Evolutionary conservation across 2,888 invertebrate species (phyloP).

Genomic region (Mantis religiosa): DNA sequence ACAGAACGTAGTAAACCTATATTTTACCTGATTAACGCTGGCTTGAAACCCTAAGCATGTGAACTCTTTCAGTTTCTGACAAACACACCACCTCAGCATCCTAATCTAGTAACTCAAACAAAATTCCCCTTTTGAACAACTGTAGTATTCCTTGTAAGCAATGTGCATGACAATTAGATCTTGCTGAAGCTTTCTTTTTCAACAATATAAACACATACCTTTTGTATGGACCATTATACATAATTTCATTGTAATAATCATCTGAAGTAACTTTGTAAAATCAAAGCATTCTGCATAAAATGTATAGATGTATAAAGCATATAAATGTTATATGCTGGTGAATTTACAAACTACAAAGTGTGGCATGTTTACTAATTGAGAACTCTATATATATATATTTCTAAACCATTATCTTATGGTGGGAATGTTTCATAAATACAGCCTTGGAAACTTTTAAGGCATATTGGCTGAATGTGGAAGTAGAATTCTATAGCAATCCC

Average conservation of each 20-base stretch:
- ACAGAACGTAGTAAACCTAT: too few species aligned
- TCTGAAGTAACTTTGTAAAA: background rate
- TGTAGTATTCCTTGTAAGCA: too few species aligned
- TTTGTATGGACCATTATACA: background rate
- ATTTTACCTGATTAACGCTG: too few species aligned
- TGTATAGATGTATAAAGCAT: background rate
- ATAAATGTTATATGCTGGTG: background rate
- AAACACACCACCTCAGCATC: too few species aligned
- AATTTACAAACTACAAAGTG: background rate
- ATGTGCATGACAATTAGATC: too few species aligned
- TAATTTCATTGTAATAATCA: background rate
- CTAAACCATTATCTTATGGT: background rate
- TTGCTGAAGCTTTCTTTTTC: too few species aligned
- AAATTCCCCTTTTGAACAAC: too few species aligned
- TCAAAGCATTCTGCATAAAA: background rate
- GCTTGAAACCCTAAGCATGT: too few species aligned
- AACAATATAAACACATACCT: too few species aligned
- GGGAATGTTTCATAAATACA: background rate
- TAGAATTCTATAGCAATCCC: background rate
- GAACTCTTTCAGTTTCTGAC: too few species aligned
- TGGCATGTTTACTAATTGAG: background rate
- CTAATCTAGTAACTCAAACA: too few species aligned
- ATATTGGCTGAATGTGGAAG: background rate
- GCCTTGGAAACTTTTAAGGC: background rate
- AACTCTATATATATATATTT: background rate